Evolutionary conservation across 2,113 vertebrate species (phyloP), one percentile per base, ranked within the genome.

Genomic region (Cettia cetti): DNA sequence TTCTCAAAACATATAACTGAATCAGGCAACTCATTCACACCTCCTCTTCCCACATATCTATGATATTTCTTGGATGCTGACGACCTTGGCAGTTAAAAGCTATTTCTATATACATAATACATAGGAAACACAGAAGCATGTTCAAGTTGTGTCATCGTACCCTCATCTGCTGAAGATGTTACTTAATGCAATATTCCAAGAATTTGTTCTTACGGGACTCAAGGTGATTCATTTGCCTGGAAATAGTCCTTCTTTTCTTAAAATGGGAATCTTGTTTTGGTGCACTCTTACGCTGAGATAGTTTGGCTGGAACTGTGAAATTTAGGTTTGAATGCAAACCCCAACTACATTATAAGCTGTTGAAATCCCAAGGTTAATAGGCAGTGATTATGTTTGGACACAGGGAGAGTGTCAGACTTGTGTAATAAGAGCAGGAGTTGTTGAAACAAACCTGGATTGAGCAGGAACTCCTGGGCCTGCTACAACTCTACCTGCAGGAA

Each of bases 221-320:
- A 42, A 82, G 70, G 86, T 95, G 92, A 96, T 76, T 94, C 69
- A 95, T 45, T 84, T 65, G 22, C 69, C 69, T 89, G 96, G 80
- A 94, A 93, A 91, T 33, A 24, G 9, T 61, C 49, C 52, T 81
- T 81, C 59, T 63, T 69, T 84, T 91, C 56, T 83, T 92, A 64
- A 82, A 91, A 89, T 33, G n/a, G 31, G 69, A 84, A 76, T 65
- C 53, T 91, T 71, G 31, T 49, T 92, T 88, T 70, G 50, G 33
- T 83, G 40, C 52, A 56, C 12, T 45, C 26, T 64, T 33, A 14
- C 0, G 13, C 60, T 87, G 94, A 64, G 37, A 60, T n/a, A 84
- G 49, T 84, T 92, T 89, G 84, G 61, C 74, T 63, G 69, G 52
- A 77, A 40, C n/a, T 26, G 5, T 56, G 88, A 81, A 89, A 89